These are phyloP conservation scores for Thalpophila matura DNA, from an alignment of 2,888 invertebrate species.

Conservation along the genomic window DNA sequence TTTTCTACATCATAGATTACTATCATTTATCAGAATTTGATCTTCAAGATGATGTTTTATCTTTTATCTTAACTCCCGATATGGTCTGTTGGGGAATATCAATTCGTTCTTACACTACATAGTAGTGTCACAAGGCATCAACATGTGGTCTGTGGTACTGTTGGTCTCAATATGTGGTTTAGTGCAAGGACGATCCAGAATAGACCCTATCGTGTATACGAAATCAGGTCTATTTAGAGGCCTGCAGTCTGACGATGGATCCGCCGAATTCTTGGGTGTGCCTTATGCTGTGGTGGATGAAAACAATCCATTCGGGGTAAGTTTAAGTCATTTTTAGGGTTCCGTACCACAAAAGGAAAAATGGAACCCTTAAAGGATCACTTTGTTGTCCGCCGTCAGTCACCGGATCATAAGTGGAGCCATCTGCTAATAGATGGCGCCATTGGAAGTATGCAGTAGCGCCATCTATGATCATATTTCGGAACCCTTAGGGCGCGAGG, in stretches of 20 bases:
- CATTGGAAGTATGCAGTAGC: too few relatives aligned
- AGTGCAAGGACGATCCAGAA: conserved; percentile 14
- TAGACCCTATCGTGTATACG: conserved; percentile 30
- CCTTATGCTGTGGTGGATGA: conserved; percentile 38
- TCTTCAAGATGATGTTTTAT: conserved; percentile 8
- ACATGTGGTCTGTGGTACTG: conserved; percentile 4
- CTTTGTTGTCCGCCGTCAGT: too few relatives aligned
- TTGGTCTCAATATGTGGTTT: conserved; percentile 1
- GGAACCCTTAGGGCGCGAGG: too few relatives aligned
- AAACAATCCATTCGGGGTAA: conserved; percentile 48
- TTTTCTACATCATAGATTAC: too few relatives aligned
- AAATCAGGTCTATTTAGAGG: conserved; percentile 17
- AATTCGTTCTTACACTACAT: neutral
- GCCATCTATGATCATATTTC: too few relatives aligned
- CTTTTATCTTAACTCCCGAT: conserved; percentile 3
- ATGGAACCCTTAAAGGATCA: too few relatives aligned
- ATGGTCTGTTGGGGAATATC: neutral
- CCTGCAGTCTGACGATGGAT: conserved; percentile 16
- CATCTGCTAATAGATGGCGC: too few relatives aligned
- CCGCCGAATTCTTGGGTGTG: conserved; percentile 35
- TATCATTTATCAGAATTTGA: neutral
- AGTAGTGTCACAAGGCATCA: neutral
- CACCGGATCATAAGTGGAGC: too few relatives aligned
- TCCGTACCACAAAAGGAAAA: too few relatives aligned
- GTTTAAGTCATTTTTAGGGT: neutral